Evolutionary conservation across 2,888 invertebrate genomes (phyloP), one percentile per base, ranked within the genome.

Genomic region (Tinea trinotella): DNA sequence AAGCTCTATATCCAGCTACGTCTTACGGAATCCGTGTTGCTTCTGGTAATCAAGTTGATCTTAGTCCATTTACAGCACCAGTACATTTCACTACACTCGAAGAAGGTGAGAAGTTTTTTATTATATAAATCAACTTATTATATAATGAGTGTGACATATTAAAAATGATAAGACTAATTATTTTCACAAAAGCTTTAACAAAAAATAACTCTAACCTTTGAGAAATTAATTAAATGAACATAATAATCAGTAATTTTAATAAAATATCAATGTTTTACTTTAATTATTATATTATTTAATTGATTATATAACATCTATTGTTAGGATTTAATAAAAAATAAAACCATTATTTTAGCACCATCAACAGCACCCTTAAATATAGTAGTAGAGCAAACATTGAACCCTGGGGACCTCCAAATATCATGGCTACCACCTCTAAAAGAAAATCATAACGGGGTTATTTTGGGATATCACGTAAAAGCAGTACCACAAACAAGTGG

Each of bases 31-130:
- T 76, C 0, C 68, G 84, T 1, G 74, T 85, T 0, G 83, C 87
- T 0, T 80, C 85, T 0, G 81, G 76, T 1, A 86, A 86, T 62
- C 78, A 80, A 61, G 85, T 85, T 0, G 87, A 85, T 0, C 68
- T 78, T 54, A 86, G 86, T 48, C 61, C 75, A 1, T 85, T 68
- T 55, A 82, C 85, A 0, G 61, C 78, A 0, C 76, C 85, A 0
- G 62, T 82, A 0, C 81, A 84, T 56, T 85, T 87, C 58, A 85
- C 81, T 1, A 86, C 86, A 0, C 76, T 81, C 36, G 86, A 87
- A 59, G 86, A 87, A 76, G 84, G 86, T 86, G n/a, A n/a, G n/a
- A n/a, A n/a, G n/a, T n/a, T n/a, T n/a, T 24, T 20, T 7, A 30
- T 30, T 30, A 7, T n/a, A n/a, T n/a, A n/a, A n/a, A n/a, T n/a